Evolutionary conservation across 1,140 invertebrate genomes (phyloP).

Genomic region (Heliconius nattereri): DNA sequence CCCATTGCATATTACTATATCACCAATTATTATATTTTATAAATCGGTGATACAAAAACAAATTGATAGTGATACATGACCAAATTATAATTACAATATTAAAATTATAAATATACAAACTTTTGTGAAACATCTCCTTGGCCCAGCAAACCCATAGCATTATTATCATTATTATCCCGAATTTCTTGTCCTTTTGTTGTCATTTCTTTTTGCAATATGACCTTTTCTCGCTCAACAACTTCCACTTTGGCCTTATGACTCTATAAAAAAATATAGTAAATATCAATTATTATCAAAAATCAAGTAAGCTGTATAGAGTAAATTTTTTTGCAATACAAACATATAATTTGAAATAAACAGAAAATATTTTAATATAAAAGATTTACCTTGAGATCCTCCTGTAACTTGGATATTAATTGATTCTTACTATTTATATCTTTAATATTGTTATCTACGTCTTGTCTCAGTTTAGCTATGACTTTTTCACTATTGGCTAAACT

Average conservation of each 20-base stretch:
- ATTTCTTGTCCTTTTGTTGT: constrained; percentile 50
- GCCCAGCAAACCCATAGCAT: constrained; percentile 58
- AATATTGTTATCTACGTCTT: constrained; percentile 57
- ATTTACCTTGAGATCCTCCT: constrained; percentile 73
- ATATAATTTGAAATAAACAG: constrained; percentile 10
- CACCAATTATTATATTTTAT: background rate
- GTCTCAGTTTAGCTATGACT: constrained; percentile 67
- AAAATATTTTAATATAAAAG: background rate
- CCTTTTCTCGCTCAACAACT: constrained; percentile 67
- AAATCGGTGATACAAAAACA: too few species aligned
- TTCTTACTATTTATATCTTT: constrained; percentile 62
- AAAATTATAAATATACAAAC: constrained; percentile 44
- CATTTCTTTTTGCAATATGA: constrained; percentile 65
- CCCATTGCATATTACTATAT: background rate
- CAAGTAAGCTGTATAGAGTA: too few species aligned
- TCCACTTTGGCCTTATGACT: constrained; percentile 66
- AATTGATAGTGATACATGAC: too few species aligned
- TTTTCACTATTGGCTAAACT: constrained; percentile 67
- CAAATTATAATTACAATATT: background rate
- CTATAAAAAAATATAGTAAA: constrained; percentile 49
- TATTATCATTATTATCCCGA: constrained; percentile 72
- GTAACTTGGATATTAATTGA: constrained; percentile 61
- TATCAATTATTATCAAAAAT: background rate
- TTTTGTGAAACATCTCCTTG: constrained; percentile 61
- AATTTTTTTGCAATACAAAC: background rate